Base-by-base conservation (phyloP, 1,140 invertebrate species). In the Aphaenogaster ashmeadi region DNA sequence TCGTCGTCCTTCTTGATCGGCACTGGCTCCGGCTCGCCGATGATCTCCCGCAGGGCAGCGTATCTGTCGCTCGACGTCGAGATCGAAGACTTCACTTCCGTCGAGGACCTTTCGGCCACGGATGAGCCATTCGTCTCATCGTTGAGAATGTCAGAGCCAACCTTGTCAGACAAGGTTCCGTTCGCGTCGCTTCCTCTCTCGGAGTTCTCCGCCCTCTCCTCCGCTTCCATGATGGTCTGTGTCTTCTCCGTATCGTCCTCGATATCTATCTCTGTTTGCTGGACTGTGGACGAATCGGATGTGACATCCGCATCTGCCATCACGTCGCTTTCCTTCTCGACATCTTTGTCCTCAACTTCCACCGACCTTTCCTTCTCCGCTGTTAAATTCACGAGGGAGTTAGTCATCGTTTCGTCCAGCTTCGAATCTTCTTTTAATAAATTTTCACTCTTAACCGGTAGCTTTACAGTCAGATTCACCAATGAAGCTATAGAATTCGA, bases 11-110 rank as follows among this genome's bases (percentile, higher is more conserved):
- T 93, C 0, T 64, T 87, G 1, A 86, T 36, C 5, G 75, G 67
- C 6, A 74, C 44, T 1, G 89, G 87, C 58, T 94, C 94, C 0
- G 90, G 92, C 60, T 95, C 93, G 3, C 93, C 94, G 13, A 94
- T 94, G 38, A 95, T 95, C 58, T 95, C 94, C 0, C 95, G 87
- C 13, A 95, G 77, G 0, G 95, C 94, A 6, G 95, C 95, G 83
- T 95, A 95, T 71, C 92, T 93, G 88, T 95, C 95, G 80, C 92
- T 95, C 2, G 93, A 93, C 13, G 91, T 92, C 0, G 93, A 93
- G 15, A 89, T 86, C 3, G 94, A 93, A 21, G 91, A 77, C 75
- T 94, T 94, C 9, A 92, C 92, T n/a, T 94, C 93, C 0, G 81
- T 87, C 21, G 80, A 84, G 11, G 80, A 84, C 38, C 92, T 94